Evolutionary conservation across 2,888 invertebrate genomes (phyloP), one percentile per base, ranked within the genome.

Genomic region (Epistrophe grossulariae): DNA sequence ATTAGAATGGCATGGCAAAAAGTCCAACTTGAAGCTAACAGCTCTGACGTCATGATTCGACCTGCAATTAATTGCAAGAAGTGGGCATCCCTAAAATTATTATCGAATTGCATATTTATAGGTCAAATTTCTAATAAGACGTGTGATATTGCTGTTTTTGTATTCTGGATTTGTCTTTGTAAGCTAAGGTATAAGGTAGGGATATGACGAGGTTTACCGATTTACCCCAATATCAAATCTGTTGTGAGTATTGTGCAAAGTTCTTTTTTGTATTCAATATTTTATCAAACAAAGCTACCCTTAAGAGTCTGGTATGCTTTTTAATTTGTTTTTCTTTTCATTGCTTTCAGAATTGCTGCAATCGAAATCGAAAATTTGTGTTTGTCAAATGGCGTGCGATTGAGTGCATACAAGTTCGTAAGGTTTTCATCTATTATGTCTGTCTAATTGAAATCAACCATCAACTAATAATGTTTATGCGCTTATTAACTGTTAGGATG

Each of bases 91-190:
- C 71, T 71, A 76, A 48, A 31, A 78, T 82, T 45, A 79, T 83
- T 81, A 73, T 84, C 38, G 57, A 55, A 71, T 76, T 87, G 79
- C 74, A 79, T 76, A 83, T 79, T 83, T 83, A 76, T 87, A 76
- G 87, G 87, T 83, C 87, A 83, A 79, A 79, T 72, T 72, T 87
- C n/a, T 45, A 73, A 70, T 73, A 48, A 48, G 13, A 64, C 52
- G 57, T 17, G 15, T 17, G 10, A 17, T 62, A 40, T 50, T 64
- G 6, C 31, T 15, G 17, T 43, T 57, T 64, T 24, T 70, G 52
- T 19, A 48, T 60, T 66, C n/a, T 19, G 11, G 31, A 19, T 31
- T 66, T 64, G 48, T 48, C 11, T 64, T 40, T 17, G 28, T 52
- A 76, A 31, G 68, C 40, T 28, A 9, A 55, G 24, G 19, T 24